Evolutionary conservation across 1,140 invertebrate species (phyloP).

Genomic region (Anoplophora glabripennis): DNA sequence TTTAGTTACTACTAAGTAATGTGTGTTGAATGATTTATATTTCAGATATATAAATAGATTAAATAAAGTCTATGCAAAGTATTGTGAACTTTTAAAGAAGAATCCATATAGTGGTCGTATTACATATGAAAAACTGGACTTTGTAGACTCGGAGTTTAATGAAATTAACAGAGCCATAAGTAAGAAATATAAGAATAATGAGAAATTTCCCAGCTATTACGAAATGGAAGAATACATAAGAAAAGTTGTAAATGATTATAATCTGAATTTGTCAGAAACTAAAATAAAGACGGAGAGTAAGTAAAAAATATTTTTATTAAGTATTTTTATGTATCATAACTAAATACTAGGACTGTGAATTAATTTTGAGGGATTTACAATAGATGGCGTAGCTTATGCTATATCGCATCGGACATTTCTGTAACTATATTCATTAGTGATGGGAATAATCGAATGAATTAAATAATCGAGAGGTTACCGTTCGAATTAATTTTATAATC

Average conservation of each 20-base stretch:
- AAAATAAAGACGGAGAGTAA: conserved; percentile 51
- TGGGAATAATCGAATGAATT: too few relatives aligned
- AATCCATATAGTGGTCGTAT: conserved; percentile 51
- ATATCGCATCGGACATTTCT: too few relatives aligned
- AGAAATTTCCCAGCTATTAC: conserved; percentile 57
- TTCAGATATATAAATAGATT: conserved; percentile 41
- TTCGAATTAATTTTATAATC: too few relatives aligned
- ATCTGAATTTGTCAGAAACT: conserved; percentile 47
- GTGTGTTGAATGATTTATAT: too few relatives aligned
- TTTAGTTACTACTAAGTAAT: too few relatives aligned
- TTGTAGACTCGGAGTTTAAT: conserved; percentile 48
- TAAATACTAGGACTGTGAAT: too few relatives aligned
- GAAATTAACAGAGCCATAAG: conserved; percentile 56
- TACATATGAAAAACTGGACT: conserved; percentile 51
- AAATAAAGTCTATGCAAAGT: conserved; percentile 50
- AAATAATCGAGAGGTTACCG: too few relatives aligned
- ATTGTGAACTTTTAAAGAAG: conserved; percentile 55
- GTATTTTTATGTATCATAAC: too few relatives aligned
- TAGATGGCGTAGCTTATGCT: too few relatives aligned
- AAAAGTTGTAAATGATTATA: conserved; percentile 48
- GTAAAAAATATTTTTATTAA: conserved; percentile 12
- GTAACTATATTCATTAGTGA: too few relatives aligned
- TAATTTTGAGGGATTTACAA: too few relatives aligned
- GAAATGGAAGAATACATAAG: conserved; percentile 55
- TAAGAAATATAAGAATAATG: conserved; percentile 51